Conservation (phyloP, 2,797 vertebrate genomes). For the Galaxias olidus region DNA sequence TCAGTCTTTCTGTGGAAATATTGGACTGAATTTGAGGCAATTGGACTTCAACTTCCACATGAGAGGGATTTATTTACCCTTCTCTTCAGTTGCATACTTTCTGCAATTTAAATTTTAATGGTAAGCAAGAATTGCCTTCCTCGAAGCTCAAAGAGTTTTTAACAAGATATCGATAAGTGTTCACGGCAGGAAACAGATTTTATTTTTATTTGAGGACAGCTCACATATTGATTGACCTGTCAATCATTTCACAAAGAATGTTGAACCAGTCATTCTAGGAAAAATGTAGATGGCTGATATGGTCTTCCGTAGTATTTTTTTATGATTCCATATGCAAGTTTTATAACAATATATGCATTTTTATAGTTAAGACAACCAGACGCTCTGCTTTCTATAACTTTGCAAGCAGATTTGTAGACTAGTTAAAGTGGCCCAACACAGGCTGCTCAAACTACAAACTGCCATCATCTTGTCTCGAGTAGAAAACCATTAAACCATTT, state of each 20-base stretch:
- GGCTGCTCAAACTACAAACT: constrained; percentile 33
- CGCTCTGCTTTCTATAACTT: no score
- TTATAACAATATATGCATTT: no score
- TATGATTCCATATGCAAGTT: not conserved
- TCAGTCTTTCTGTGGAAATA: not conserved
- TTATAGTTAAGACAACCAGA: no score
- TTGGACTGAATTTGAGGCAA: constrained; percentile 7
- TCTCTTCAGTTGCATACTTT: constrained; percentile 3
- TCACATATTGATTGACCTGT: not conserved
- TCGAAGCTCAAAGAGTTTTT: not conserved
- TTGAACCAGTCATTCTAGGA: not conserved
- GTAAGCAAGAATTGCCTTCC: constrained; percentile 8
- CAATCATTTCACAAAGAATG: not conserved
- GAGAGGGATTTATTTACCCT: not conserved
- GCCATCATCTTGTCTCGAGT: constrained; percentile 47
- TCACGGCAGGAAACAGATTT: not conserved
- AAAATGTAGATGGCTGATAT: not conserved
- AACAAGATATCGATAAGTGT: not conserved
- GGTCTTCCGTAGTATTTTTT: not conserved
- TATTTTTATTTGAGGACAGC: not conserved
- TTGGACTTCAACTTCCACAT: not conserved
- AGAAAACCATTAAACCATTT: constrained; percentile 28
- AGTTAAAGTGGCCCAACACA: constrained; percentile 21
- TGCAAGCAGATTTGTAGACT: no score
- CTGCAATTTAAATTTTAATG: constrained; percentile 11